These are phyloP conservation scores for Apolygus lucorum DNA, from an alignment of 1,140 invertebrate species.

Conservation along the genomic window DNA sequence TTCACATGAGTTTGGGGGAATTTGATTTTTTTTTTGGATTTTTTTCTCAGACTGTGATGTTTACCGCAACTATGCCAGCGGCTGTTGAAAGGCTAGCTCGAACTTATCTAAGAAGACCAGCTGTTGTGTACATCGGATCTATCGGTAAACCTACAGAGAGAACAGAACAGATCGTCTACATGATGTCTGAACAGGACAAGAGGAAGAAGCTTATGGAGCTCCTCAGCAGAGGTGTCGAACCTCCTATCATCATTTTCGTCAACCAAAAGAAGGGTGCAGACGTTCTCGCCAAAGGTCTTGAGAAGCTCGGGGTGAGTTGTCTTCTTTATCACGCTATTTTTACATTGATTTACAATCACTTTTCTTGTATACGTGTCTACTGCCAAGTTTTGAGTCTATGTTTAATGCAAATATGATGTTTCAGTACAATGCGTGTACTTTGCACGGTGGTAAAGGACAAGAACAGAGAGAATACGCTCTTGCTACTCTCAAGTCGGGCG, in stretches of 20 bases:
- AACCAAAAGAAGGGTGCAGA: constrained; percentile 99
- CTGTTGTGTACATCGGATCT: constrained; percentile 98
- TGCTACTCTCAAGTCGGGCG: constrained; percentile 85
- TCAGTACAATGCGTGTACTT: constrained; percentile 85
- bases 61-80: constrained; percentile 99
- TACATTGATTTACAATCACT: neutral
- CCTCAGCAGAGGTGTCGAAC: constrained; percentile 76
- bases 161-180: constrained; percentile 94
- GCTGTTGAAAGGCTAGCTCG: constrained; percentile 93
- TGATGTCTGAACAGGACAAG: constrained; percentile 91
- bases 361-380: constrained; percentile 7
- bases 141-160: constrained; percentile 95
- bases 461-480: constrained; percentile 98
- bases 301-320: constrained; percentile 80
- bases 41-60: constrained; percentile 90
- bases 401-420: no score
- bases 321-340: constrained; percentile 1
- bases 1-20: no score
- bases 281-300: constrained; percentile 90
- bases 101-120: constrained; percentile 88
- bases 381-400: neutral
- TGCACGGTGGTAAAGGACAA: constrained; percentile 99
- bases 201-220: constrained; percentile 82
- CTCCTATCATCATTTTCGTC: constrained; percentile 98
- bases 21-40: no score